Conservation (phyloP, 1,140 invertebrate species). For the Cydia pomonella region DNA sequence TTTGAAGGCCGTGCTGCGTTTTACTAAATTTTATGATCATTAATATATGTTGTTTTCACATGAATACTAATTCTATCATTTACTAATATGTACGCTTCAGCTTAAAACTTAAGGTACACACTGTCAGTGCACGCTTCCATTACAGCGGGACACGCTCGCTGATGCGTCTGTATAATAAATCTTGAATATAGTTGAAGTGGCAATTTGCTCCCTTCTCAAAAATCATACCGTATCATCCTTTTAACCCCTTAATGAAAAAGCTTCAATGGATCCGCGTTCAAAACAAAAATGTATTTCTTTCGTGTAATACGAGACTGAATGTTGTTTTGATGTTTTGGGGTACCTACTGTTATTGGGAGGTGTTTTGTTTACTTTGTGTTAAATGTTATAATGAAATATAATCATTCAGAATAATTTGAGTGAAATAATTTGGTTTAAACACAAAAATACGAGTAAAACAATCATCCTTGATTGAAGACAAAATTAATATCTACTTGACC, state of each 20-base stretch:
- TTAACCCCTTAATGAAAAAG: conserved; percentile 26
- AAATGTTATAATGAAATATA: too few species aligned
- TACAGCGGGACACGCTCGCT: conserved; percentile 37
- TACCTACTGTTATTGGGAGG: not conserved
- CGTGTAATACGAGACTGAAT: not conserved
- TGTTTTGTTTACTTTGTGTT: not conserved
- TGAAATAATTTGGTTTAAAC: too few species aligned
- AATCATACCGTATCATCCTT: conserved; percentile 15
- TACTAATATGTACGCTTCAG: not conserved
- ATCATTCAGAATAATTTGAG: too few species aligned
- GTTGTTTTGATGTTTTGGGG: too few species aligned
- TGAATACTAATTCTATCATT: not conserved
- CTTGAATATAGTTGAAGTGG: conserved; percentile 35
- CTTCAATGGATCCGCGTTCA: not conserved
- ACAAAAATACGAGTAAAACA: too few species aligned
- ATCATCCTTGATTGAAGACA: too few species aligned
- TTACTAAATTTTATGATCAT: too few species aligned
- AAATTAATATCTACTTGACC: too few species aligned
- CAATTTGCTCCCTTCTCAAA: conserved; percentile 34
- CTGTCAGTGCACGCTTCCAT: conserved; percentile 37
- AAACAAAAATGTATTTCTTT: conserved; percentile 4
- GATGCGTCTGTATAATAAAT: conserved; percentile 37
- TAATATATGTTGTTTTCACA: not conserved
- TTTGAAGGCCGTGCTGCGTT: too few species aligned
- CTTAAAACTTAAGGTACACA: conserved; percentile 14